These are phyloP conservation scores for Xanthostigma xanthostigma DNA, from an alignment of 2,888 invertebrate species.

Conservation along the genomic window DNA sequence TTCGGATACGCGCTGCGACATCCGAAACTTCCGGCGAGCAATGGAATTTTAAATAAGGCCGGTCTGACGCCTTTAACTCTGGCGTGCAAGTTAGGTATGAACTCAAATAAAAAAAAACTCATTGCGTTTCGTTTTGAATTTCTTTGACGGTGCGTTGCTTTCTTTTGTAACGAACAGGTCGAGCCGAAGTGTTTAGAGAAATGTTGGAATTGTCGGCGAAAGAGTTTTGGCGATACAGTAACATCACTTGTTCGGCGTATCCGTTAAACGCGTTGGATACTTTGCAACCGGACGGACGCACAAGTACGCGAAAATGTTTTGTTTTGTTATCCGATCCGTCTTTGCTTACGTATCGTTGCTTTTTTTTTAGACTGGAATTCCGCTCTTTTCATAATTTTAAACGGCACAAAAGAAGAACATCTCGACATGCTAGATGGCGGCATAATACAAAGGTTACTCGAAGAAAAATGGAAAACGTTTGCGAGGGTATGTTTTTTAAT, in stretches of 20 bases:
- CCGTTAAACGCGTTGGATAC: slow-evolving; percentile 94
- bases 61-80: slow-evolving; percentile 91
- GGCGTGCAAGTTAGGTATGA: slow-evolving; percentile 72
- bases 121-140: slow-evolving; percentile 1
- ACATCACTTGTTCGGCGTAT: slow-evolving; percentile 96
- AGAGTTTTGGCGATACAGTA: slow-evolving; percentile 98
- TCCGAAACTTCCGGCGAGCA: slow-evolving; percentile 83
- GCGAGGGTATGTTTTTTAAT: slow-evolving; percentile 51
- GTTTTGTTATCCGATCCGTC: neutral
- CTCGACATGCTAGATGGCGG: slow-evolving; percentile 98
- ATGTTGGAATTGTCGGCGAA: slow-evolving; percentile 91
- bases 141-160: neutral
- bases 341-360: slow-evolving; percentile 11
- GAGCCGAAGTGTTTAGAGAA: slow-evolving; percentile 92
- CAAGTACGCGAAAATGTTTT: slow-evolving; percentile 51
- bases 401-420: slow-evolving; percentile 95
- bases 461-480: slow-evolving; percentile 99
- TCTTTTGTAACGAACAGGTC: slow-evolving; percentile 28
- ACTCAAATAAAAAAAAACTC: neutral
- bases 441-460: slow-evolving; percentile 88
- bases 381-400: slow-evolving; percentile 90
- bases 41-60: slow-evolving; percentile 74
- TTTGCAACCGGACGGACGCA: slow-evolving; percentile 81
- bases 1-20: slow-evolving; percentile 94
- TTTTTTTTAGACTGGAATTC: slow-evolving; percentile 87